These are phyloP conservation scores for Rhagologus leucostigma DNA, from an alignment of 2,113 vertebrate genomes.

Conservation along the genomic window DNA sequence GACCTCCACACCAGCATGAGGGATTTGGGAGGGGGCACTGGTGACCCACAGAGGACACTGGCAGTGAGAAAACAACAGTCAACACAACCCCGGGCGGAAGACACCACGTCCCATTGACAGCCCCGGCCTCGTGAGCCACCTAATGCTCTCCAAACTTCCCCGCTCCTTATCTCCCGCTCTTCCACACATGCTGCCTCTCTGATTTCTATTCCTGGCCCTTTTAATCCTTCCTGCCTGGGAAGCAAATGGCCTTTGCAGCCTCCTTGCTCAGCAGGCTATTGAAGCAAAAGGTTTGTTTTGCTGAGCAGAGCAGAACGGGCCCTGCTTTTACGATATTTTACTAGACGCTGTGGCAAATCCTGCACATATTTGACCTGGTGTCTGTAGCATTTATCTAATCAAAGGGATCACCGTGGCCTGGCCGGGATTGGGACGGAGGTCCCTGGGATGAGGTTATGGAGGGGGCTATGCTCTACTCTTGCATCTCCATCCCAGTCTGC, in stretches of 20 bases:
- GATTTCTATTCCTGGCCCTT: slow-evolving; percentile 26
- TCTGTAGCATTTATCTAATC: slow-evolving; percentile 74
- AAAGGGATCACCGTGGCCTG: neutral
- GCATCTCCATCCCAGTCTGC: neutral
- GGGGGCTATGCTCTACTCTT: neutral
- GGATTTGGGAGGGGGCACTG: neutral
- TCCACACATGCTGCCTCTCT: neutral
- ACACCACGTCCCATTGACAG: neutral
- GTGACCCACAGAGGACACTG: neutral
- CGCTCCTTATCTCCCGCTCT: neutral
- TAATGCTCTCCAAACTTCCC: slow-evolving; percentile 55
- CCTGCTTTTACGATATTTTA: slow-evolving; percentile 62
- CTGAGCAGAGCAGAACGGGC: slow-evolving; percentile 39
- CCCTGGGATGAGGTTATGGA: neutral
- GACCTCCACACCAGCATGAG: neutral
- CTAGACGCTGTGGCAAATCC: slow-evolving; percentile 64
- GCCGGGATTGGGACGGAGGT: neutral
- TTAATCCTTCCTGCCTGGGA: slow-evolving; percentile 32
- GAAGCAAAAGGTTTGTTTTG: slow-evolving; percentile 53
- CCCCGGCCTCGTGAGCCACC: neutral
- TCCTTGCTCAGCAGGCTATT: slow-evolving; percentile 44
- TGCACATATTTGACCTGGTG: slow-evolving; percentile 69
- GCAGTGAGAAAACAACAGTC: neutral
- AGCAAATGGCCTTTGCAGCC: slow-evolving; percentile 18
- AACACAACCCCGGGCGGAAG: neutral